These are phyloP conservation scores for Corbicula japonica DNA, from an alignment of 2,888 invertebrate genomes.

Conservation along the genomic window DNA sequence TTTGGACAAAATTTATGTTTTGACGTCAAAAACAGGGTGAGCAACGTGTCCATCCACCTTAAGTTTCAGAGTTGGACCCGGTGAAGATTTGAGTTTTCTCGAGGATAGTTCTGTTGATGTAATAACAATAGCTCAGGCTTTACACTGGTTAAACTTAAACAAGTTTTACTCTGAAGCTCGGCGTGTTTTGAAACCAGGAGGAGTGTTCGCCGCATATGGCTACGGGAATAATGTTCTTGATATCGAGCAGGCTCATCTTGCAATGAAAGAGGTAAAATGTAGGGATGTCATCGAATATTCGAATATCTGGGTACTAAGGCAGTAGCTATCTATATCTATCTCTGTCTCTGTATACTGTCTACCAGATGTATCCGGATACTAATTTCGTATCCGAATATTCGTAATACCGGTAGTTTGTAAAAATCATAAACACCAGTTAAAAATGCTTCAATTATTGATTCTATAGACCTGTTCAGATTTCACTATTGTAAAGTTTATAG, in stretches of 20 bases:
- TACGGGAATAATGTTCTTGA: conserved; percentile 71
- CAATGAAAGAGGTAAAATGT: conserved; percentile 52
- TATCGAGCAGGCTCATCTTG: conserved; percentile 56
- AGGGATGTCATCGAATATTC: not conserved
- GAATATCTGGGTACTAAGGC: not conserved
- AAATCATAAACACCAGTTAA: not conserved
- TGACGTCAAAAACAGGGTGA: no score
- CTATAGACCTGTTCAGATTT: no score
- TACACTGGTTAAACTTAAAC: conserved; percentile 87
- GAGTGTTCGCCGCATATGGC: conserved; percentile 85
- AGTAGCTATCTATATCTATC: not conserved
- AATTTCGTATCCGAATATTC: not conserved
- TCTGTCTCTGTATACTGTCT: not conserved
- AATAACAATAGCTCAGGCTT: conserved; percentile 86
- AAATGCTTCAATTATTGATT: not conserved
- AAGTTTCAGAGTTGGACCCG: conserved; percentile 82
- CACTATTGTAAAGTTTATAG: no score
- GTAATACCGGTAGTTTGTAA: not conserved
- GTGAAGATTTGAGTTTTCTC: conserved; percentile 84
- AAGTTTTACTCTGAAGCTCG: conserved; percentile 86
- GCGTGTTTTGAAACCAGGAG: conserved; percentile 86
- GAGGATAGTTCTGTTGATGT: conserved; percentile 79
- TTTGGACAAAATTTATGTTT: no score
- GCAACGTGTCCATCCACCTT: no score
- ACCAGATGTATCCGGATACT: not conserved